Base-by-base conservation (phyloP, 2,113 vertebrate species). In the Macquaria ambigua region DNA sequence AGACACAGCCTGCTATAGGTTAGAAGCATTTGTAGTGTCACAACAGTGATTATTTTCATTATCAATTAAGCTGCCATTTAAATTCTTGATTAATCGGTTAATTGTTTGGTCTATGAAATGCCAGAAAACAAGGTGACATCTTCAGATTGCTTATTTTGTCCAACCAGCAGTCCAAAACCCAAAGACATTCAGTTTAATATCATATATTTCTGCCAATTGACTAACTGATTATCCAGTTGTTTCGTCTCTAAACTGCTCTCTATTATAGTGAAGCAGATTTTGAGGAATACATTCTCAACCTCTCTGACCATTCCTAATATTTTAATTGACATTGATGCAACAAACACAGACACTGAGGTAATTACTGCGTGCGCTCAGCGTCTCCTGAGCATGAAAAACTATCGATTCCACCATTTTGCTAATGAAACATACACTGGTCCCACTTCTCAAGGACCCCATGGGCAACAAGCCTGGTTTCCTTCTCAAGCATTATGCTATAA, bases 401-500 rank as follows among this genome's bases (percentile, higher is more conserved):
- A 84, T 81, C 66, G 78, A 93, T 90, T 90, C 71, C 82, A 76
- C 81, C 81, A 77, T 87, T 90, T 89, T 86, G 67, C 71, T 83
- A 92, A 83, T 9, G 52, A 84, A 89, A 89, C 63, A 67, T 75
- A 61, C 77, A 72, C 79, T 81, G 88, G 77, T 87, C 85, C 74
- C 83, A 81, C 69, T 89, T 76, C 87, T 87, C 37, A 55, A 90
- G 79, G 87, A 90, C 88, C 94, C 90, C 88, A 90, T 89, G 92
- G 92, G 92, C 85, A 92, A 91, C 82, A 78, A 89, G 91, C 87
- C 88, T 86, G 76, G 88, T 93, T 93, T 91, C 81, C 92, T 91
- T 94, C 87, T 90, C 81, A 88, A 89, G 92, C 89, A 91, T 93
- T 93, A 92, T 74, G 86, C 91, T 92, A 73, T 83, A 92, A 94